Evolutionary conservation across 2,888 invertebrate genomes (phyloP), one percentile per base, ranked within the genome.

Genomic region (Morpho deidamia): DNA sequence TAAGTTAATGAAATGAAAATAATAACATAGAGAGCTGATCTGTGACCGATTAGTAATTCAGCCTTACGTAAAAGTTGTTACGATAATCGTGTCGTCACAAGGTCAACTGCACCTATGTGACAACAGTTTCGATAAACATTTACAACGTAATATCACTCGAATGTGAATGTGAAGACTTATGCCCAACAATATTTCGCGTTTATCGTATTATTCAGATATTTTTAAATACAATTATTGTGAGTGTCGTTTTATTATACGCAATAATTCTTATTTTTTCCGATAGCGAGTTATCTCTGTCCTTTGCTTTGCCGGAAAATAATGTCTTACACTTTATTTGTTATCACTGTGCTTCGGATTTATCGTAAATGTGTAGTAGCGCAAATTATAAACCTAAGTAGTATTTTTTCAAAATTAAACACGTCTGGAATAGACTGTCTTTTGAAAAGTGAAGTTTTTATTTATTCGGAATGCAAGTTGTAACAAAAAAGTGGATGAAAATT

Each of bases 61-160:
- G 23, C 23, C 23, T 59, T 53, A 53, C 53, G 59, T 56, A 59
- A 59, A 59, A 56, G 59, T 53, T 33, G 53, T 56, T 48, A 50
- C 57, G 48, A 44, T 44, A 39, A 33, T 23, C 11, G 49, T 44
- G 48, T 39, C 53, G 56, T 56, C 59, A 51, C 59, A 56, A 59
- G 59, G 59, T 51, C 41, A 53, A 45, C 56, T 34, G 41, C 56
- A 51, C 12, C 44, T 40, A 47, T 53, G 56, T 51, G 58, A 47
- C 51, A 49, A 51, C 51, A 48, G 34, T 40, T 49, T 32, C 41
- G 51, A 53, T 56, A 51, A 59, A 59, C 53, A 51, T 49, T 53
- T 38, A 51, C 39, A 35, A 35, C 40, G 47, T 47, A 40, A 39
- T 48, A 11, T 45, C 38, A 12, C 9, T 45, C 32, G 34, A 48